phyloP scores from a whole-genome alignment of 2,113 vertebrate genomes.

The Isichthys henryi region DNA sequence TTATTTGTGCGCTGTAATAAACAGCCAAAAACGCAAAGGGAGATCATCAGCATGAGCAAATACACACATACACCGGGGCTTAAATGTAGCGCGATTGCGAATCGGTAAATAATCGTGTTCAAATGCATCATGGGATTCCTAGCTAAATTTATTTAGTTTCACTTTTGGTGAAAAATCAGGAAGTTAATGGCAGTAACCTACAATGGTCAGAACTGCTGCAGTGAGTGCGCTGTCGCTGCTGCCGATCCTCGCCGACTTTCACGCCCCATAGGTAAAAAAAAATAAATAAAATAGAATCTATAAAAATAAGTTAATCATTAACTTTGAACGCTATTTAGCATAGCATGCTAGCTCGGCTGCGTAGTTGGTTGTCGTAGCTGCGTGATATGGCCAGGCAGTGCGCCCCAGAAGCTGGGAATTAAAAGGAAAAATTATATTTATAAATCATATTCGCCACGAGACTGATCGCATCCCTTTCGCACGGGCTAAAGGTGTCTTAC shows the following conservation, averaged over 20 bases:
- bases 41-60: neutral
- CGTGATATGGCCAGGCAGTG: neutral
- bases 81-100: neutral
- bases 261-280: neutral
- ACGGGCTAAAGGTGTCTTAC: neutral
- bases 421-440: neutral
- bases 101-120: conserved; percentile 13
- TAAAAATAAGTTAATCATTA: neutral
- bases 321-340: neutral
- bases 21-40: neutral
- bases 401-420: neutral
- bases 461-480: neutral
- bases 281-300: neutral
- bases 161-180: conserved; percentile 43
- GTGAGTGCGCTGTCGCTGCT: neutral
- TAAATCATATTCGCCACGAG: neutral
- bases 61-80: neutral
- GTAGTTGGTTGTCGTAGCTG: neutral
- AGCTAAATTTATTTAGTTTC: conserved; percentile 53
- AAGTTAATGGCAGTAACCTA: conserved; percentile 32
- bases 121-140: conserved; percentile 41
- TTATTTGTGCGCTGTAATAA: neutral
- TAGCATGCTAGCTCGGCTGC: neutral
- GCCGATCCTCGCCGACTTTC: neutral
- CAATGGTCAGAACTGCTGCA: conserved; percentile 17